Conservation (phyloP, 2,797 vertebrate genomes). For the Acipenser oxyrinchus region DNA sequence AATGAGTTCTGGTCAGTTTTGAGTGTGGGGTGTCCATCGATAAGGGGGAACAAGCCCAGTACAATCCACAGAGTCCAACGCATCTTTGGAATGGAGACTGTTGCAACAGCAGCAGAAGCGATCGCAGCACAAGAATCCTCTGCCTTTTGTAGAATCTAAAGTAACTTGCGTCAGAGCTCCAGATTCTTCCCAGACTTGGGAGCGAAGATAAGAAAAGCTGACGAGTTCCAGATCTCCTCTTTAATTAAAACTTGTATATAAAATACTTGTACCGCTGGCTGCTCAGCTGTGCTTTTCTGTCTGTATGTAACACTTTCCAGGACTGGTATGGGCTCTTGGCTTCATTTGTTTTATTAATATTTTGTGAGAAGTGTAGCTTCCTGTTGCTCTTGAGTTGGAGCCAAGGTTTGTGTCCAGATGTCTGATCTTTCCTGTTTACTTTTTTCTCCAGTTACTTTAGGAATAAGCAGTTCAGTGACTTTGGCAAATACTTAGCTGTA, state of each 20-base stretch:
- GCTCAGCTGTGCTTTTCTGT: background rate
- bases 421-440: background rate
- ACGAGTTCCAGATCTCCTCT: constrained; percentile 6
- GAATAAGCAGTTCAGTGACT: no score
- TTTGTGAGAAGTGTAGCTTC: background rate
- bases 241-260: constrained; percentile 1
- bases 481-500: background rate
- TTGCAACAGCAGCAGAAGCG: no score
- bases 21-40: background rate
- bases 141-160: background rate
- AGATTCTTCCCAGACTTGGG: background rate
- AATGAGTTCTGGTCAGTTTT: background rate
- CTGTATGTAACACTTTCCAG: background rate
- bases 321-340: background rate
- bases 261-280: background rate
- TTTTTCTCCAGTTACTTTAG: background rate
- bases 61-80: constrained; percentile 8
- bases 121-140: background rate
- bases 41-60: constrained; percentile 11
- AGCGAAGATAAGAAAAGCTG: background rate
- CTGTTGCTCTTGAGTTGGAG: background rate
- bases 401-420: background rate
- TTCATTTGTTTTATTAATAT: background rate
- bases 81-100: constrained; percentile 5
- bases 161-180: constrained; percentile 12